Percentiles rank a stretch among this genome's conserved stretches.
Evolutionary conservation across 2,888 invertebrate genomes (phyloP).

Genomic region (Drosophila kanekoi): DNA sequence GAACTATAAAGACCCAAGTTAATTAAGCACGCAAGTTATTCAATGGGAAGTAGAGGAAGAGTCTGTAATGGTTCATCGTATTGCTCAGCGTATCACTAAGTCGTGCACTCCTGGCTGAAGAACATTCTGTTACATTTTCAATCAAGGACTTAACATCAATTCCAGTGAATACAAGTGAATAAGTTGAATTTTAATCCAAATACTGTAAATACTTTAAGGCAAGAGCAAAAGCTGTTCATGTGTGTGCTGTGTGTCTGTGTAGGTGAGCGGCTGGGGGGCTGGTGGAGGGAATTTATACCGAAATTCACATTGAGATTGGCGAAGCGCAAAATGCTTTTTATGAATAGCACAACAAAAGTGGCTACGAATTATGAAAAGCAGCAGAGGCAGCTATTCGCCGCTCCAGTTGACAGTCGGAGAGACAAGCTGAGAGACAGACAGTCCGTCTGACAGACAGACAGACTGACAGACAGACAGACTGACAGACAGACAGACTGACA

Average conservation of each 20-base stretch:
- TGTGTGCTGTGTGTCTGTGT: background rate
- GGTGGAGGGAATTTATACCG: slow-evolving; percentile 21
- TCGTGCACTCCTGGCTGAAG: background rate
- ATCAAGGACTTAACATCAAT: background rate
- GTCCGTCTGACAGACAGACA: background rate
- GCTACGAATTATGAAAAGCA: slow-evolving; percentile 48
- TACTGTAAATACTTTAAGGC: slow-evolving; percentile 8
- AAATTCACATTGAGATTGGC: slow-evolving; percentile 34
- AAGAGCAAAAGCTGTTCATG: background rate
- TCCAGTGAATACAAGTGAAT: slow-evolving; percentile 24
- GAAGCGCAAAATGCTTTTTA: slow-evolving; percentile 55
- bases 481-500: background rate
- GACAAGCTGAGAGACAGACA: slow-evolving; percentile 1
- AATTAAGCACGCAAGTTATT: too few species aligned
- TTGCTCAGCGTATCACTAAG: too few species aligned
- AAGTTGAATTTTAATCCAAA: slow-evolving; percentile 16
- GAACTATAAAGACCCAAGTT: too few species aligned
- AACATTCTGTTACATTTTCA: background rate
- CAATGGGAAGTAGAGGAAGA: too few species aligned
- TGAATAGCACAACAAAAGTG: slow-evolving; percentile 57
- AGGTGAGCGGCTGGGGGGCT: background rate
- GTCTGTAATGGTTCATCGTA: too few species aligned
- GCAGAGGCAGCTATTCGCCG: slow-evolving; percentile 15
- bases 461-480: slow-evolving; percentile 1
- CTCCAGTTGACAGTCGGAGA: slow-evolving; percentile 13